Evolutionary conservation across 2,888 invertebrate species (phyloP).

Genomic region (Dascillus cervinus): DNA sequence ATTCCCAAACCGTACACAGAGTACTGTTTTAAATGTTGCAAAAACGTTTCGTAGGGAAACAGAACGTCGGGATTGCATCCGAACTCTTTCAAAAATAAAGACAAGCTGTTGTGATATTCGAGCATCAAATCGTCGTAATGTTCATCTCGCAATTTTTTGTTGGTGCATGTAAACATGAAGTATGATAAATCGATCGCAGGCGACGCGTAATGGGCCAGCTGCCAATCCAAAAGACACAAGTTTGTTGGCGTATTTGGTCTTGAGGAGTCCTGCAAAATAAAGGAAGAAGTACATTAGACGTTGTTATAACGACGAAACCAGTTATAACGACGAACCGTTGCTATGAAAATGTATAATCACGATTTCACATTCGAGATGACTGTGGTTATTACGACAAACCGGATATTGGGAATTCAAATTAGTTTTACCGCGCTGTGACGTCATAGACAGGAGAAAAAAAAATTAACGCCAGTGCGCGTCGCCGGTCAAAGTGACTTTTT

Average conservation of each 20-base stretch:
- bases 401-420: too few species aligned
- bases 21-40: slow-evolving; percentile 25
- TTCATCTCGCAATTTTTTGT: slow-evolving; percentile 19
- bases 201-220: slow-evolving; percentile 22
- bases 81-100: slow-evolving; percentile 18
- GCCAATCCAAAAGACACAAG: slow-evolving; percentile 27
- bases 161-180: slow-evolving; percentile 27
- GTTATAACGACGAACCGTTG: not conserved
- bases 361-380: not conserved
- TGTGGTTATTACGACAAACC: too few species aligned
- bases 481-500: too few species aligned
- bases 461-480: too few species aligned
- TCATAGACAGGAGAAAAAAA: too few species aligned
- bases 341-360: not conserved
- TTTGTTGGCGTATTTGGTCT: slow-evolving; percentile 19
- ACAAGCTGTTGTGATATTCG: slow-evolving; percentile 24
- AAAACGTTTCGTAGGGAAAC: slow-evolving; percentile 26
- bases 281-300: not conserved
- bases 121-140: slow-evolving; percentile 22
- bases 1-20: slow-evolving; percentile 25
- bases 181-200: slow-evolving; percentile 31
- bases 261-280: slow-evolving; percentile 10
- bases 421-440: too few species aligned
- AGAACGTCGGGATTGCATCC: slow-evolving; percentile 24
- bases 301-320: not conserved